A percentile compares a stretch with the other conserved stretches of the same genome.
These are phyloP conservation scores for Rhyzopertha dominica DNA, from an alignment of 1,140 invertebrate genomes.

Conservation along the genomic window DNA sequence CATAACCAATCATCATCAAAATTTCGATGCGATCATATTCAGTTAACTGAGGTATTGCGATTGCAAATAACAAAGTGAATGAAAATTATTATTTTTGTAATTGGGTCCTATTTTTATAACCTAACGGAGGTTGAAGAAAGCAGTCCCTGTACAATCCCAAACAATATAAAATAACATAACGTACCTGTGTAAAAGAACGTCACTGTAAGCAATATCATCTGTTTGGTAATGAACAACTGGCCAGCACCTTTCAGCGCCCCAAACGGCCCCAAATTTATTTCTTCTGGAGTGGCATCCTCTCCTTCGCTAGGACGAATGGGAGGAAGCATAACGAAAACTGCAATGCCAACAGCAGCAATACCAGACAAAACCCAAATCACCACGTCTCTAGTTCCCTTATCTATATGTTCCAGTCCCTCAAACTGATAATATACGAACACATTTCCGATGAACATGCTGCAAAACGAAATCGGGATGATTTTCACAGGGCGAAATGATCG, in stretches of 20 bases:
- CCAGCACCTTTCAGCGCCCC: conserved; percentile 70
- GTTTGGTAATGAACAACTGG: conserved; percentile 67
- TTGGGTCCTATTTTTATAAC: too few relatives aligned
- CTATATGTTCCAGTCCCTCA: conserved; percentile 64
- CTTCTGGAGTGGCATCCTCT: conserved; percentile 53
- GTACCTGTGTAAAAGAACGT: conserved; percentile 87
- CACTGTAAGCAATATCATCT: conserved; percentile 80
- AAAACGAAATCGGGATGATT: conserved; percentile 37
- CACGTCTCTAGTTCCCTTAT: conserved; percentile 58
- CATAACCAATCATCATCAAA: too few relatives aligned
- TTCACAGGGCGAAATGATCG: conserved; percentile 1
- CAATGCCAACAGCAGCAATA: conserved; percentile 62
- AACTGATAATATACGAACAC: conserved; percentile 90
- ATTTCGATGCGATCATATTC: too few relatives aligned
- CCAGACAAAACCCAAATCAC: conserved; percentile 72
- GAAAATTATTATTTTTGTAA: too few relatives aligned
- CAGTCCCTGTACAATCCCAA: too few relatives aligned
- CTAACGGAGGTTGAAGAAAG: too few relatives aligned
- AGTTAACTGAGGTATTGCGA: too few relatives aligned
- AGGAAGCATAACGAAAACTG: conserved; percentile 62
- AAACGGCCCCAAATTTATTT: conserved; percentile 53
- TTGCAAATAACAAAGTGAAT: too few relatives aligned
- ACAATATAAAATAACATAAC: too few relatives aligned
- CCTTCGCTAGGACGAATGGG: conserved; percentile 50
- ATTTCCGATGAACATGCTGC: conserved; percentile 88